These are phyloP conservation scores for Andrena chrysosceles DNA, from an alignment of 2,888 invertebrate species.

Conservation along the genomic window DNA sequence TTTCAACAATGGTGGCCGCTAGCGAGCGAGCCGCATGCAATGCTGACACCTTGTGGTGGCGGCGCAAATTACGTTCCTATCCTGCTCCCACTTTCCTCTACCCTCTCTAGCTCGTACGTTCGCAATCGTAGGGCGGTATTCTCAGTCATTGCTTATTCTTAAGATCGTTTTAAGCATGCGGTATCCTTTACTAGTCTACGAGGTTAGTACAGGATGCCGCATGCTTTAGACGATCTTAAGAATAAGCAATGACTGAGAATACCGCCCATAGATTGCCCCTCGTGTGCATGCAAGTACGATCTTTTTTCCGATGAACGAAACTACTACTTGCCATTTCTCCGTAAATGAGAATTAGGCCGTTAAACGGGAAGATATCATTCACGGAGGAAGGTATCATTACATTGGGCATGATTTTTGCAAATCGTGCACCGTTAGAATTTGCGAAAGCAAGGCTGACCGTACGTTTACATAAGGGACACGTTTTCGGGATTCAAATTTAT, in stretches of 20 bases:
- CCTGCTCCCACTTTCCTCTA: slow-evolving; percentile 27
- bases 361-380: neutral
- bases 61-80: slow-evolving; percentile 65
- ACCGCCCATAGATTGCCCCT: slow-evolving; percentile 23
- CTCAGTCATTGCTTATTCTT: no score
- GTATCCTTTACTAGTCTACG: no score
- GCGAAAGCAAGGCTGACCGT: neutral
- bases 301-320: neutral
- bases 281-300: neutral
- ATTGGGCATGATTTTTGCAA: neutral
- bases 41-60: slow-evolving; percentile 81
- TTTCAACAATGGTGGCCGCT: slow-evolving; percentile 84
- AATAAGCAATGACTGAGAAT: no score
- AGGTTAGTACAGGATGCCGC: no score
- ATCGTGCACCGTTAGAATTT: neutral
- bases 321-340: neutral
- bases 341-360: neutral
- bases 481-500: no score
- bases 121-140: no score
- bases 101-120: slow-evolving; percentile 8
- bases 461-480: neutral
- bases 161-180: no score
- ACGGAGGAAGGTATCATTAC: neutral
- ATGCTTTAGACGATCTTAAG: no score
- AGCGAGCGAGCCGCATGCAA: slow-evolving; percentile 72